Evolutionary conservation across 2,888 invertebrate genomes (phyloP).

Genomic region (Acanthosepion esculentum): DNA sequence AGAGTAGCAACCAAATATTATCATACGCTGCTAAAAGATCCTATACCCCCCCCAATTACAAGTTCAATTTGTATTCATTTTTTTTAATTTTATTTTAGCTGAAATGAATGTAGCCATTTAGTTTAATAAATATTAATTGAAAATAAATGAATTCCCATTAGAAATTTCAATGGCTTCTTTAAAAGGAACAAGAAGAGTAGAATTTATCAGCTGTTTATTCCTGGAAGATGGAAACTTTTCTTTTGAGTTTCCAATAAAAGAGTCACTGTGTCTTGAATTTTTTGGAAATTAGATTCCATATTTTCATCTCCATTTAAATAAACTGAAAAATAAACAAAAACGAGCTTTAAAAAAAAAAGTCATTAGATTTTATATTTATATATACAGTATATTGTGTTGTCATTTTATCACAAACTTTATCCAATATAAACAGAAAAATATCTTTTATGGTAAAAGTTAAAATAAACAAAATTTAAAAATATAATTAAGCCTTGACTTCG

Average conservation of each 20-base stretch:
- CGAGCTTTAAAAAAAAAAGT: no score
- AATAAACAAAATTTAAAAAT: no score
- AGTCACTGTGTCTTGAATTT: not conserved
- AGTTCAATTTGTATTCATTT: not conserved
- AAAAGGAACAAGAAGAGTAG: not conserved
- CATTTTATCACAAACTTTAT: no score
- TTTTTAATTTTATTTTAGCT: not conserved
- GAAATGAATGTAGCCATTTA: not conserved
- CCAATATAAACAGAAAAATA: not conserved
- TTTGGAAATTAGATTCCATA: not conserved
- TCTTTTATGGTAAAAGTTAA: no score
- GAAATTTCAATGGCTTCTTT: not conserved
- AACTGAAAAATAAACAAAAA: slow-evolving; percentile 6
- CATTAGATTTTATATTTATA: no score
- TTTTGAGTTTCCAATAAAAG: not conserved
- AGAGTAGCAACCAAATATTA: not conserved
- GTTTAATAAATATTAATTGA: not conserved
- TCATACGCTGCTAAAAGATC: not conserved
- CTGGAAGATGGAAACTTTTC: not conserved
- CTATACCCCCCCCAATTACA: not conserved
- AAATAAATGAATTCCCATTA: not conserved
- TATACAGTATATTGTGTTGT: no score
- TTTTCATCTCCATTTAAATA: not conserved
- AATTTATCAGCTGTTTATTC: not conserved
- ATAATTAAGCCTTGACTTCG: no score